Evolutionary conservation across 1,140 invertebrate genomes (phyloP), one percentile per base, ranked within the genome.

Genomic region (Choristoneura fumiferana): DNA sequence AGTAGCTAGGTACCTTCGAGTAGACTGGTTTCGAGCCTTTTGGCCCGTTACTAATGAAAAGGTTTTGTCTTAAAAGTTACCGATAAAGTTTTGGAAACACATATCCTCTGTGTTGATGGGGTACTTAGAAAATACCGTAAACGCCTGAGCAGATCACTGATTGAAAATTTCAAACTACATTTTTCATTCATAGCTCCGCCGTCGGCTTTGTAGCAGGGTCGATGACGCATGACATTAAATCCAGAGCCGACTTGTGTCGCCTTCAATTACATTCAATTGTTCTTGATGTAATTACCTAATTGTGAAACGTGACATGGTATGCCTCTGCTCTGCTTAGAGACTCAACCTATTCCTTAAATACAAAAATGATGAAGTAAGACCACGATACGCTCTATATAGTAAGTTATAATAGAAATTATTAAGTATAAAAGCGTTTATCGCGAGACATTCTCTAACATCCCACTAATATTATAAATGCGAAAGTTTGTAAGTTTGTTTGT

Each of bases 191-290:
- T 15, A 4, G 8, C 39, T 40, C 14, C 40, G 5, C 9, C 15
- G 14, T 6, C 12, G n/a, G 43, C 10, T 12, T 29, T 18, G 18
- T 14, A 36, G 14, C 34, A 4, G 9, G 14, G 8, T 36, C 58
- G 36, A 60, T 57, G 39, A 59, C 60, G 60, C 56, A 54, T 54
- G 57, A 57, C 40, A 35, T 15, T 43, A 59, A 57, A 35, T 8
- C 64, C 57, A 40, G 39, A 36, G 36, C 22, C 22, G 22, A 33
- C 49, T 62, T 55, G 57, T 58, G 64, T 65, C 65, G 68, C 65
- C 69, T 79, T 81, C 83, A 88, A 88, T 88, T 88, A 80, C 76
- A 71, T 69, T 76, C 85, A 82, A 88, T 88, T 78, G 80, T 71
- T 69, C 72, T 65, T 81, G 67, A 82, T 86, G 79, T 85, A 84